Base-by-base conservation (phyloP, 2,888 invertebrate species). In the Buathra laborator region DNA sequence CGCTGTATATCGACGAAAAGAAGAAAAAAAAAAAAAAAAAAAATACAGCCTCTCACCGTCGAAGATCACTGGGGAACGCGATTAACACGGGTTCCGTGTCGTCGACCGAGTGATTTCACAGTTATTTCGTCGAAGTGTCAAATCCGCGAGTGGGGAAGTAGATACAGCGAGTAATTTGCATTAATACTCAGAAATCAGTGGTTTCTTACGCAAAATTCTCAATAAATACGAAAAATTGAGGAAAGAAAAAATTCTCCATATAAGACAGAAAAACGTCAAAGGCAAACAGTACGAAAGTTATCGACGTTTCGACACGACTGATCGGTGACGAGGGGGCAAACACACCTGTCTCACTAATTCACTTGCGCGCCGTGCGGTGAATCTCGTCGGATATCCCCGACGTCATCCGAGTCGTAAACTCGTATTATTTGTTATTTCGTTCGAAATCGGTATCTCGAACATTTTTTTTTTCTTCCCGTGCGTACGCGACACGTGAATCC, bases 221-320 rank as follows among this genome's bases (percentile, higher is more conserved):
- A 1, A 2, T 19, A 4, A 56, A 10, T 1, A 10, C 56, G 9
- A 24, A 24, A 24, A 19, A 56, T 19, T 56, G 19, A 19, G 24
- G 24, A 56, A 56, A 24, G 24, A 56, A 56, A 51, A 51, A 5
- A 51, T 0, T 10, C 24, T 56, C 24, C 12, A 37, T 37, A 9
- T 37, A 9, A 48, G 48, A 48, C n/a, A 48, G 48, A 48, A 48
- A 48, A 48, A 10, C 59, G 14, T 29, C 48, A 37, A 59, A 59
- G 43, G 24, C 32, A n/a, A 53, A 16, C 19, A 29, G 37, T 24
- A 80, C 70, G 37, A 7, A 37, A 16, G 62, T 67, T 70, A 80
- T 77, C 59, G 71, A 70, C 71, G 76, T 72, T 43, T 76, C 64
- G 59, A 29, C 14, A 62, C 59, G 59, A 62, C 59, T 12, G 56